Base-by-base conservation (phyloP, 2,888 invertebrate species). In the Acanthoscelides obtectus region DNA sequence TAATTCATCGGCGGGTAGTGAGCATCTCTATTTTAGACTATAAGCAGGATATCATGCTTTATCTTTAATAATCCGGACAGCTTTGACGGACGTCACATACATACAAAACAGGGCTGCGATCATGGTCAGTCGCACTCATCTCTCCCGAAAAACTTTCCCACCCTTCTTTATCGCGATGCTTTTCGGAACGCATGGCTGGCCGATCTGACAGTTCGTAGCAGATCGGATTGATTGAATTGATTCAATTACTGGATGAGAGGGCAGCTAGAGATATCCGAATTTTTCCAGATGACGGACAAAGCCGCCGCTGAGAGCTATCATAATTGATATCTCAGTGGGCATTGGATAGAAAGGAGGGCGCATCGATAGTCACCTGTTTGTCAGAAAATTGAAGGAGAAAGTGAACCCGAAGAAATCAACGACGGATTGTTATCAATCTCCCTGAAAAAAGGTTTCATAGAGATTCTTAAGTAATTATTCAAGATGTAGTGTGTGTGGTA, bases 261-360 rank as follows among this genome's bases (percentile, higher is more conserved):
- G 45, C 45, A 45, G 45, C 45, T 45, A 45, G 45, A 45, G 45
- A 45, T 45, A 45, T 45, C 45, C 45, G 45, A 17, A 45, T 45
- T 45, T 45, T 45, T 45, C 45, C 45, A 45, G 45, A 45, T 45
- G 45, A 45, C 45, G 45, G 17, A 45, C 45, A 45, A 45, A 45
- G 45, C 45, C 45, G 45, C 45, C 45, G 45, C 45, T 45, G 45
- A 45, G 45, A 75, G 75, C 75, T 76, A 78, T 79, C 79, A 79
- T 79, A 79, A 79, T 79, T 79, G 79, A 79, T 79, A 79, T 79
- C 79, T 79, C 75, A 73, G 74, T 71, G 69, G 76, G 75, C 72
- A 72, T 22, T 70, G 73, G 21, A 68, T 21, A 22, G 17, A 12
- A 1, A 45, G 68, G 21, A 21, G 69, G 67, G 25, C 68, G 68